Base-by-base conservation (phyloP, 1,140 invertebrate genomes). In the Danaus melanippus region DNA sequence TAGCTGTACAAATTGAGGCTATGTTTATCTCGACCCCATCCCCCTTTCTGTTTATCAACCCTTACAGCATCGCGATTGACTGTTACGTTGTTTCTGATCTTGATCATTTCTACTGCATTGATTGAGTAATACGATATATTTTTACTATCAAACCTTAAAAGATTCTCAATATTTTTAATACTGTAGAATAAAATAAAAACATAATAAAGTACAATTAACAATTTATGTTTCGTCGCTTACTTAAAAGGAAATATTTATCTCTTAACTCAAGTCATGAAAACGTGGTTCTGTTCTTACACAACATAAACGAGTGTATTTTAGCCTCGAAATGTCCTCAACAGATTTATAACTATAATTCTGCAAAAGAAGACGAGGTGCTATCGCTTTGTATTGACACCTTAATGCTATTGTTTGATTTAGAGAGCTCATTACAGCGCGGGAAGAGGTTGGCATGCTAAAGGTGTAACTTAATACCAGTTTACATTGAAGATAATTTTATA, bases 341-440 rank as follows among this genome's bases (percentile, higher is more conserved):
- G 73, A 83, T 85, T 85, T 85, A 84, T 82, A 59, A 60, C 72
- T 72, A 80, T 81, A 85, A 83, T 80, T 72, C 76, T 74, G 73
- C 77, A 79, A 83, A 81, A 84, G 76, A 85, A 85, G 82, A 83
- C 75, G 76, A 73, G 80, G 77, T 78, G 79, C 76, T 84, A 84
- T 84, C 80, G 78, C 73, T 60, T 66, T 42, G 64, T 76, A 86
- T 84, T 86, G 83, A 84, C 83, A 86, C 80, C 79, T 83, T 84
- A 86, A 86, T 86, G 78, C 83, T 76, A 83, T 86, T 86, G 83
- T 86, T 83, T 86, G 83, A 84, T 86, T 84, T 86, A 86, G 73
- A 79, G 77, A 64, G 66, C 78, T 84, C 83, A 86, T 86, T 86
- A 86, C 70, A 57, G 45, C 64, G 67, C 73, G 71, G 73, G 79